These are phyloP conservation scores for Leucophenga montana DNA, from an alignment of 2,888 invertebrate species.

Conservation along the genomic window DNA sequence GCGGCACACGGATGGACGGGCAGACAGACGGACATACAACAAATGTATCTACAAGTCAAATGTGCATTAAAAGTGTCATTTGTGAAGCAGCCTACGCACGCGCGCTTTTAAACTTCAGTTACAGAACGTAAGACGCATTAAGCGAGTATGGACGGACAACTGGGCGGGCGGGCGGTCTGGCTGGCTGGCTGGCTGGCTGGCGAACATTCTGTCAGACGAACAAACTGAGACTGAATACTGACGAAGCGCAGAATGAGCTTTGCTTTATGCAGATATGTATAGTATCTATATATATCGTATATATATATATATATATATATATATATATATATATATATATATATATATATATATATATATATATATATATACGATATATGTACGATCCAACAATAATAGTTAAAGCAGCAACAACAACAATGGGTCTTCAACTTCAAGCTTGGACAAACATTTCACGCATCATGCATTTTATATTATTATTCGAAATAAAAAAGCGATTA, in stretches of 20 bases:
- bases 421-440: slow-evolving; percentile 58
- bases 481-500: slow-evolving; percentile 40
- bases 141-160: background rate
- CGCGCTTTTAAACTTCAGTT: slow-evolving; percentile 19
- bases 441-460: slow-evolving; percentile 72
- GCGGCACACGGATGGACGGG: slow-evolving; percentile 26
- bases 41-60: slow-evolving; percentile 65
- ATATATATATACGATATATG: no score
- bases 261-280: slow-evolving; percentile 6
- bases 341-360: no score
- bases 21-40: slow-evolving; percentile 42
- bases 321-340: no score
- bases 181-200: no score
- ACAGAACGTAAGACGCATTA: no score
- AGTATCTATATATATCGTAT: no score
- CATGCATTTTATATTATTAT: slow-evolving; percentile 64
- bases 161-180: no score
- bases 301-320: no score
- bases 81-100: slow-evolving; percentile 55
- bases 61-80: slow-evolving; percentile 68
- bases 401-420: slow-evolving; percentile 2
- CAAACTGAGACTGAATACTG: background rate
- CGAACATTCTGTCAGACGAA: slow-evolving; percentile 1
- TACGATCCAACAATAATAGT: slow-evolving; percentile 9
- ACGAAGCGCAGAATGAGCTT: background rate